Evolutionary conservation across 2,113 vertebrate genomes (phyloP).

Genomic region (Ictalurus punctatus): DNA sequence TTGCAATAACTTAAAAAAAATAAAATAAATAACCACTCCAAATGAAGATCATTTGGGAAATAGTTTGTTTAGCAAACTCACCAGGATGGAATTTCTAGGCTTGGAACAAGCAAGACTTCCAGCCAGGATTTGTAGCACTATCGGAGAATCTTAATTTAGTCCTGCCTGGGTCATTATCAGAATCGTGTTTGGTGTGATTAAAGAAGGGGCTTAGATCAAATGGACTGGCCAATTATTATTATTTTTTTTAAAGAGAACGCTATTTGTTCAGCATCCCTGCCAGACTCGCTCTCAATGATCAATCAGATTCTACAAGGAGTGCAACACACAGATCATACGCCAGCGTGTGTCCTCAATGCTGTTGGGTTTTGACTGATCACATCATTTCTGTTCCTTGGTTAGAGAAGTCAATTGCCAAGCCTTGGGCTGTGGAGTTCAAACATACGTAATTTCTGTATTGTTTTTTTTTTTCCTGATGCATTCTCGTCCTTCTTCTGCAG

Average conservation of each 20-base stretch:
- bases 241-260: background rate
- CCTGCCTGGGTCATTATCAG: slow-evolving; percentile 1
- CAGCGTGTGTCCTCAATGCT: background rate
- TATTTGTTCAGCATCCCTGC: background rate
- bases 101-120: slow-evolving; percentile 12
- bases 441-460: background rate
- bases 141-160: background rate
- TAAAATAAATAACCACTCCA: too few relatives aligned
- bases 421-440: background rate
- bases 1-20: background rate
- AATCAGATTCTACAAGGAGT: slow-evolving; percentile 7
- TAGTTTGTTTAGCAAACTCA: background rate
- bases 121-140: slow-evolving; percentile 13
- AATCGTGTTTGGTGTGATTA: slow-evolving; percentile 27
- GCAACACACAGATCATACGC: slow-evolving; percentile 10
- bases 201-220: background rate
- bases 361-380: background rate
- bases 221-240: background rate
- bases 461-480: background rate
- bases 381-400: background rate
- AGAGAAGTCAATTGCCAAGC: slow-evolving; percentile 1
- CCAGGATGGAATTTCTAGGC: background rate
- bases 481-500: background rate
- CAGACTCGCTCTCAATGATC: background rate
- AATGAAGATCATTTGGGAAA: background rate